Base-by-base conservation (phyloP, 2,888 invertebrate genomes). In the Coleophora deauratella region DNA sequence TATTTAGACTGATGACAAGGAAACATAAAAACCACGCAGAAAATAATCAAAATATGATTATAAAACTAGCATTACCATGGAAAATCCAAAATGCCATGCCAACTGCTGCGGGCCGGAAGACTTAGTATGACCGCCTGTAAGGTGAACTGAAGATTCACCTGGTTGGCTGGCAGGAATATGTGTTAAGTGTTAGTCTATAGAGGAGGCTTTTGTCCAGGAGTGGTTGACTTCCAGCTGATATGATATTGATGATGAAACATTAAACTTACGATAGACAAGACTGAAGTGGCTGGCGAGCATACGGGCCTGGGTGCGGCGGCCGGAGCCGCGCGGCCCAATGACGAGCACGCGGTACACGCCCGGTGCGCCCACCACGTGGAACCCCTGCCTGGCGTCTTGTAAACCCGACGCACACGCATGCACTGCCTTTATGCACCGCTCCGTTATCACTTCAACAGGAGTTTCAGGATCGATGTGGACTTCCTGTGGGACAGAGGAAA, bases 241-340 rank as follows among this genome's bases (percentile, higher is more conserved):
- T n/a, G n/a, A n/a, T 21, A 6, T 21, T 6, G 3, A 21, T 6
- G 3, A n/a, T 21, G 3, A 21, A 28, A 36, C 31, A n/a, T n/a
- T n/a, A n/a, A n/a, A 44, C 63, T 48, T 47, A 78, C 79, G 43
- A 47, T 59, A 68, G 34, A 90, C 75, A 7, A 91, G 52, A 51
- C 87, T 82, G 38, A 90, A 86, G 43, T 82, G 80, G 40, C 86
- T 73, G 0, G 86, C 72, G 10, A 90, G 62, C 8, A 80, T 50
- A 9, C 55, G 55, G 0, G 88, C 90, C 48, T 91, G 87, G 1
- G 86, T 86, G 44, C 77, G 76, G 28, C 88, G 71, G 2, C 90
- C 89, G 11, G 87, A 86, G 42, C 91, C 91, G 35, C 87, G 66
- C 0, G 89, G 87, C 3, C 91, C 91, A 1, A 91, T 57, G 1